Conservation (phyloP, 2,888 invertebrate genomes). For the Mythimna ferrago region DNA sequence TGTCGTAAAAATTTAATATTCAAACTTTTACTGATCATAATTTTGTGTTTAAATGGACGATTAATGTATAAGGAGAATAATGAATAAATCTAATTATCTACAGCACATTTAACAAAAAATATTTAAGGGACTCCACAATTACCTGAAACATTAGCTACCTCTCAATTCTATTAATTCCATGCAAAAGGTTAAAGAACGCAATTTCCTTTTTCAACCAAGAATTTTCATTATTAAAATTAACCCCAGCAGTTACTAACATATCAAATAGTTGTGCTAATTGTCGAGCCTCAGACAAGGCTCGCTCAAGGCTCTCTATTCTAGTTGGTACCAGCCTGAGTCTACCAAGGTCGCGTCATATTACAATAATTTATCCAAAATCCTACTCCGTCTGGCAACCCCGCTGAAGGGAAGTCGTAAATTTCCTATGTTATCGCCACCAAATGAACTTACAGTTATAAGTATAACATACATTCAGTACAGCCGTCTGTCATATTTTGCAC, state of each 20-base stretch:
- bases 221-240: slow-evolving; percentile 27
- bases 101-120: background rate
- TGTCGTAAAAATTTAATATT: slow-evolving; percentile 31
- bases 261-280: slow-evolving; percentile 56
- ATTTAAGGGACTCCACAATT: no score
- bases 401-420: slow-evolving; percentile 61
- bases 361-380: slow-evolving; percentile 61
- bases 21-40: slow-evolving; percentile 7
- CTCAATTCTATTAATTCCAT: background rate
- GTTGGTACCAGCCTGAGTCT: slow-evolving; percentile 62
- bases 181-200: background rate
- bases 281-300: slow-evolving; percentile 31
- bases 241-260: slow-evolving; percentile 31
- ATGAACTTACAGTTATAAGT: slow-evolving; percentile 43
- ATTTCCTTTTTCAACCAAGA: background rate
- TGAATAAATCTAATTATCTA: background rate
- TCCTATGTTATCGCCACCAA: slow-evolving; percentile 60
- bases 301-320: slow-evolving; percentile 61
- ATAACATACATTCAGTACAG: slow-evolving; percentile 40
- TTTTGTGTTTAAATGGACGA: background rate
- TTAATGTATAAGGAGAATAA: background rate
- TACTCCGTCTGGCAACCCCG: slow-evolving; percentile 49
- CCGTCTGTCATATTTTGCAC: slow-evolving; percentile 55
- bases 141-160: background rate
- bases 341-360: slow-evolving; percentile 61